Evolutionary conservation across 2,113 vertebrate genomes (phyloP).

Genomic region (Hemiprocne comata): DNA sequence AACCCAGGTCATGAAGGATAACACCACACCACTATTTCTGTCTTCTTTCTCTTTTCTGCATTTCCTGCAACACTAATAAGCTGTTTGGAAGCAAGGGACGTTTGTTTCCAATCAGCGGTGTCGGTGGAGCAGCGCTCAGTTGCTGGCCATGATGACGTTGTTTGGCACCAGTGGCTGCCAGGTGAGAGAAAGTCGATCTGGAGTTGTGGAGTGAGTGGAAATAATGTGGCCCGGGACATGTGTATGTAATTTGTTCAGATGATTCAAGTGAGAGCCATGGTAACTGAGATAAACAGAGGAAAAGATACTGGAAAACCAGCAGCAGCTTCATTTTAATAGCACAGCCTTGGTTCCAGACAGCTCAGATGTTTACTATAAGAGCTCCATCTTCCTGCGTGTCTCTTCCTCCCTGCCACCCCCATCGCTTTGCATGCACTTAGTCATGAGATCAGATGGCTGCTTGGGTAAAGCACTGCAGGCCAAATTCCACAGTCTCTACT

Average conservation of each 20-base stretch:
- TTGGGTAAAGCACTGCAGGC: neutral
- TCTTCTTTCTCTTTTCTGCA: neutral
- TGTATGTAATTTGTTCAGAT: slow-evolving; percentile 70
- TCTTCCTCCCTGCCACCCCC: slow-evolving; percentile 25
- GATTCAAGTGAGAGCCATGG: slow-evolving; percentile 67
- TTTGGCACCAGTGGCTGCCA: slow-evolving; percentile 39
- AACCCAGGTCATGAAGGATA: neutral
- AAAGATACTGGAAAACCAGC: slow-evolving; percentile 64
- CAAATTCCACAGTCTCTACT: slow-evolving; percentile 34
- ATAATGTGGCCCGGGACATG: slow-evolving; percentile 44
- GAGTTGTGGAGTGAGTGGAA: slow-evolving; percentile 46
- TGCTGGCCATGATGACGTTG: neutral
- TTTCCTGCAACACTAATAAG: neutral
- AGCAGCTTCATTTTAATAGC: slow-evolving; percentile 43
- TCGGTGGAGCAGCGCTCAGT: neutral
- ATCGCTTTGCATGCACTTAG: neutral
- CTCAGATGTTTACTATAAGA: slow-evolving; percentile 63
- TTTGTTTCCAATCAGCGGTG: neutral
- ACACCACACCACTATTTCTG: neutral
- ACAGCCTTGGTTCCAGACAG: slow-evolving; percentile 29
- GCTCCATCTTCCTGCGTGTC: slow-evolving; percentile 33
- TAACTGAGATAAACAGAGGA: slow-evolving; percentile 72
- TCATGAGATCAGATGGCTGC: slow-evolving; percentile 29
- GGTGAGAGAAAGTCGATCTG: slow-evolving; percentile 61
- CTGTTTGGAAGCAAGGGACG: neutral